A percentile compares a stretch with the other conserved stretches of the same genome.
Conservation (phyloP, 2,888 invertebrate genomes). For the Ochropacha duplaris region DNA sequence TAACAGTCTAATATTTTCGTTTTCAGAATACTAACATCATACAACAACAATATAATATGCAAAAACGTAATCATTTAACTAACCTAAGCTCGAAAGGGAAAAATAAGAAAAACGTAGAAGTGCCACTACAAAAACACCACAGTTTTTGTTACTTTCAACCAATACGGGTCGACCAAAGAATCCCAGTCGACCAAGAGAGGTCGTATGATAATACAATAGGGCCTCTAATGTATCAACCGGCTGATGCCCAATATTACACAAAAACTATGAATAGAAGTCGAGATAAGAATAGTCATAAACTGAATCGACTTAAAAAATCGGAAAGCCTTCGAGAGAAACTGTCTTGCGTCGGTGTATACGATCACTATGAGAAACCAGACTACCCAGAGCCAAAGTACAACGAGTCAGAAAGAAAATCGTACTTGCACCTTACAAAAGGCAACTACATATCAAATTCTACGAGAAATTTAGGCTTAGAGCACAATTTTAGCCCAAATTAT, state of each 20-base stretch:
- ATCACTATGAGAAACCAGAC: constrained; percentile 75
- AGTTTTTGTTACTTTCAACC: constrained; percentile 87
- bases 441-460: constrained; percentile 79
- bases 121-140: constrained; percentile 85
- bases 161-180: constrained; percentile 83
- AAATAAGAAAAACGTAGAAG: constrained; percentile 85
- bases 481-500: constrained; percentile 59
- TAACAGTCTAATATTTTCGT: constrained; percentile 66
- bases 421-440: constrained; percentile 73
- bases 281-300: constrained; percentile 73
- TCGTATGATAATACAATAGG: constrained; percentile 76
- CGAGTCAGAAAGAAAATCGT: constrained; percentile 72
- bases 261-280: constrained; percentile 77
- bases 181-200: constrained; percentile 72
- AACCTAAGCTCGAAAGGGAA: constrained; percentile 75
- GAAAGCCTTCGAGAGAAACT: constrained; percentile 77
- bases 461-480: constrained; percentile 68
- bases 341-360: constrained; percentile 77
- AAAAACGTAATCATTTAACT: constrained; percentile 82
- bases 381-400: constrained; percentile 75
- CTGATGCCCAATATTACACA: constrained; percentile 71
- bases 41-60: constrained; percentile 83
- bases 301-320: constrained; percentile 77
- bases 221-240: constrained; percentile 72
- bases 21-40: constrained; percentile 85